Conservation (phyloP, 2,113 vertebrate genomes). For the Zapus hudsonius region DNA sequence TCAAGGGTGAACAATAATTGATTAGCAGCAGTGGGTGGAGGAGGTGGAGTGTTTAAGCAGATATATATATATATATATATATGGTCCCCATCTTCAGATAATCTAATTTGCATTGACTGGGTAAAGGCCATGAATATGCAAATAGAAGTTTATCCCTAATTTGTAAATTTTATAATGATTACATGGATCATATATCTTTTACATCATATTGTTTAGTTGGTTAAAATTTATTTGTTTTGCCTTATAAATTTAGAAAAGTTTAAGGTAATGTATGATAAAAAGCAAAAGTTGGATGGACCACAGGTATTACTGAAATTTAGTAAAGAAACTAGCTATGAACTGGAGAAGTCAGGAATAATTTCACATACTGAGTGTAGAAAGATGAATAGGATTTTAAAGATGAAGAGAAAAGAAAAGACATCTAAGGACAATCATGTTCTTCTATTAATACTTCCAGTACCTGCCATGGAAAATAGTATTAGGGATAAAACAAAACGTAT, state of each 20-base stretch:
- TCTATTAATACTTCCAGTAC: conserved; percentile 22
- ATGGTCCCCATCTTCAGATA: neutral
- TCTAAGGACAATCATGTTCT: conserved; percentile 23
- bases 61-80: no score
- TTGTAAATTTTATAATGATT: no score
- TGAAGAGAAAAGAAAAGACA: conserved; percentile 19
- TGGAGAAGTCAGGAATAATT: conserved; percentile 3
- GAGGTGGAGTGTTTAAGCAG: neutral
- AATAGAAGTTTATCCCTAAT: conserved; percentile 16
- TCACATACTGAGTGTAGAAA: conserved; percentile 31
- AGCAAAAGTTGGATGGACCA: conserved; percentile 37
- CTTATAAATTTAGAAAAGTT: conserved; percentile 31
- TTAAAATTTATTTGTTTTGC: conserved; percentile 19
- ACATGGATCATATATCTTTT: conserved; percentile 30
- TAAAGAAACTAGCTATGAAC: conserved; percentile 13
- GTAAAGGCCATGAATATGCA: neutral
- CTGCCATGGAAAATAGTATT: conserved; percentile 3
- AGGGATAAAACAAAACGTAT: conserved; percentile 23
- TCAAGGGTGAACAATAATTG: conserved; percentile 36
- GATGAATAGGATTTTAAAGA: conserved; percentile 43
- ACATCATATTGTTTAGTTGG: neutral
- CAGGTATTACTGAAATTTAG: conserved; percentile 16
- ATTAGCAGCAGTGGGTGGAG: neutral
- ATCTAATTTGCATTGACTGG: neutral
- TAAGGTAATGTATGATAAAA: conserved; percentile 45